Conservation (phyloP, 2,113 vertebrate species). For the Entomyzon cyanotis region DNA sequence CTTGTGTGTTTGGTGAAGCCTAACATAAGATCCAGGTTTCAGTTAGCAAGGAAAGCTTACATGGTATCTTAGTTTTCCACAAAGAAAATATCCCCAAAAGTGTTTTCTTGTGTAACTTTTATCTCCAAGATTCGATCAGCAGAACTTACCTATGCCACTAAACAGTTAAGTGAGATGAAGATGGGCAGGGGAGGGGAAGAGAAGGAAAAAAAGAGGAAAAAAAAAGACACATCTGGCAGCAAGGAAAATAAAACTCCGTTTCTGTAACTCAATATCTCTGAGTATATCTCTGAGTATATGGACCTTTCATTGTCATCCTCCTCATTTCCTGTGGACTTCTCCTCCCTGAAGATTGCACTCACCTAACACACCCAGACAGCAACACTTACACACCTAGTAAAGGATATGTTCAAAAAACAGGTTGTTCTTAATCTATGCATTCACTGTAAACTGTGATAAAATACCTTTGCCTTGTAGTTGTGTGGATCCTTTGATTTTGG, state of each 20-base stretch:
- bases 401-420: neutral
- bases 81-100: constrained; percentile 52
- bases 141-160: neutral
- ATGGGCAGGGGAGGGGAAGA: accelerated
- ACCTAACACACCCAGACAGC: neutral
- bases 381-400: neutral
- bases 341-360: neutral
- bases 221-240: neutral
- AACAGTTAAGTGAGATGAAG: neutral
- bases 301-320: neutral
- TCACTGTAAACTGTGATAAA: neutral
- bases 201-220: neutral
- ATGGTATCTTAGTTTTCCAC: constrained; percentile 6
- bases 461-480: neutral
- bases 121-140: neutral
- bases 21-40: constrained; percentile 69
- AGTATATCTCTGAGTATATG: neutral
- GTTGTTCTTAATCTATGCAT: neutral
- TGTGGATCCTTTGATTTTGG: neutral
- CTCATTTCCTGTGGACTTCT: neutral
- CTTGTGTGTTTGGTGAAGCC: constrained; percentile 73
- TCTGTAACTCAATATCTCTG: neutral
- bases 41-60: constrained; percentile 16
- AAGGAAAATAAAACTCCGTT: constrained; percentile 1
- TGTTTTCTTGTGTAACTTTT: constrained; percentile 16